Base-by-base conservation (phyloP, 1,140 invertebrate species). In the Ceratosolen solmsi region DNA sequence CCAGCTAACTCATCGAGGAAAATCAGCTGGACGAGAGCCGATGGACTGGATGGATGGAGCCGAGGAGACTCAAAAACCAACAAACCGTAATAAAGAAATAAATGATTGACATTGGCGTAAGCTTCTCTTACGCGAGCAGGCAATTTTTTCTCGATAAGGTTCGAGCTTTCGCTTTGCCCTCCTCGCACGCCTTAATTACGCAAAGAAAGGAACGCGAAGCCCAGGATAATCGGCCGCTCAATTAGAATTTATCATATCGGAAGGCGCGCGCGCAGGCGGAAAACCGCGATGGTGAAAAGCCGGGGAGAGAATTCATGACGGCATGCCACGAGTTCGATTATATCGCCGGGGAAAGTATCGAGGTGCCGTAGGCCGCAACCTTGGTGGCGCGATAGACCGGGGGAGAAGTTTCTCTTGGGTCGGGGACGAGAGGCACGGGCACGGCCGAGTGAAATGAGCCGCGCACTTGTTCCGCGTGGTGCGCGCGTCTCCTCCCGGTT, bases 211-310 rank as follows among this genome's bases (percentile, higher is more conserved):
- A 17, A 63, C n/a, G 30, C n/a, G 60, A 17, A 33, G 2, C 22
- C 41, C 20, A 11, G 0, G 27, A 41, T 70, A 70, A 41, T 41
- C 27, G 38, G n/a, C 4, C 3, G 30, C 20, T 74, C 51, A 9
- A 74, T 74, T 74, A 38, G 56, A 60, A 36, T 74, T 51, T 58
- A 38, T 38, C 51, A 36, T 27, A 74, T 36, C 27, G 22, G 5
- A 20, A 36, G 15, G 20, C 1, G 20, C 72, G 70, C 25, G 36
- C 8, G 7, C 65, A 27, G 3, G 38, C 65, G 15, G 70, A 49
- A 72, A 72, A 49, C 70, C 25, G n/a, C 70, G 41, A 72, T 20
- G 25, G 25, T 17, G 70, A 72, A 72, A 72, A 49, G n/a, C 9
- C 11, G 30, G 1, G 13, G 33, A 65, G 17, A 36, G 25, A 60